Evolutionary conservation across 2,797 vertebrate genomes (phyloP).

Genomic region (Philypnodon macrostomus): DNA sequence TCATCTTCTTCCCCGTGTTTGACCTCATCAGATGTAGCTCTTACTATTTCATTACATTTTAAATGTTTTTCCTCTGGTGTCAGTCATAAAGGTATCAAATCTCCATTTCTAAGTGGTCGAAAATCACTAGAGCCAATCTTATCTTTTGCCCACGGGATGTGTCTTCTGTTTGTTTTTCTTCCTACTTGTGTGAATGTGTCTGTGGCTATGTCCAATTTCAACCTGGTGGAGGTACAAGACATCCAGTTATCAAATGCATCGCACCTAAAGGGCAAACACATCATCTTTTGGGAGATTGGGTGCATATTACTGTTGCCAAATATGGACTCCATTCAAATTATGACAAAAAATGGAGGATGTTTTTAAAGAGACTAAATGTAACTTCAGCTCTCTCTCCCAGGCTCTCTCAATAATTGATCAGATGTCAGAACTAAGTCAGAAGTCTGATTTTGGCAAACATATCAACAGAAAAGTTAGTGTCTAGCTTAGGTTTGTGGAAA

Average conservation of each 20-base stretch:
- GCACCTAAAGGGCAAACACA: slow-evolving; percentile 13
- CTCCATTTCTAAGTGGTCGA: slow-evolving; percentile 30
- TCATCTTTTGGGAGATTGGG: slow-evolving; percentile 20
- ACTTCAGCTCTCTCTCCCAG: too few species aligned
- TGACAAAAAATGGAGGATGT: not conserved
- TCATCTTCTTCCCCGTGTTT: slow-evolving; percentile 17
- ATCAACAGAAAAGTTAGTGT: too few species aligned
- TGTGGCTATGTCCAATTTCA: slow-evolving; percentile 13
- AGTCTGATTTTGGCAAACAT: too few species aligned
- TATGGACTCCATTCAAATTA: not conserved
- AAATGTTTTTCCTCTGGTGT: slow-evolving; percentile 16
- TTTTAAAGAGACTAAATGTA: too few species aligned
- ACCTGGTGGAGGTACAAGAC: slow-evolving; percentile 19
- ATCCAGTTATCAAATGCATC: slow-evolving; percentile 15
- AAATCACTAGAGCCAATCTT: slow-evolving; percentile 35
- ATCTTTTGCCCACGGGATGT: slow-evolving; percentile 16
- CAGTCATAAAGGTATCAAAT: slow-evolving; percentile 10
- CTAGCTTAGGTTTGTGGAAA: too few species aligned
- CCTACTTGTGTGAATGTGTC: slow-evolving; percentile 9
- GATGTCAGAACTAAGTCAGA: too few species aligned
- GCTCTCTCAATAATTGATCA: too few species aligned
- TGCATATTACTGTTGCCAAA: slow-evolving; percentile 18
- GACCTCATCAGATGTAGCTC: slow-evolving; percentile 21
- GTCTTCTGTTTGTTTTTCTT: slow-evolving; percentile 11
- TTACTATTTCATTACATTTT: slow-evolving; percentile 12